A percentile compares a stretch with the other conserved stretches of the same genome.
phyloP scores from a whole-genome alignment of 2,797 vertebrate species.

The Sardinella longiceps region DNA sequence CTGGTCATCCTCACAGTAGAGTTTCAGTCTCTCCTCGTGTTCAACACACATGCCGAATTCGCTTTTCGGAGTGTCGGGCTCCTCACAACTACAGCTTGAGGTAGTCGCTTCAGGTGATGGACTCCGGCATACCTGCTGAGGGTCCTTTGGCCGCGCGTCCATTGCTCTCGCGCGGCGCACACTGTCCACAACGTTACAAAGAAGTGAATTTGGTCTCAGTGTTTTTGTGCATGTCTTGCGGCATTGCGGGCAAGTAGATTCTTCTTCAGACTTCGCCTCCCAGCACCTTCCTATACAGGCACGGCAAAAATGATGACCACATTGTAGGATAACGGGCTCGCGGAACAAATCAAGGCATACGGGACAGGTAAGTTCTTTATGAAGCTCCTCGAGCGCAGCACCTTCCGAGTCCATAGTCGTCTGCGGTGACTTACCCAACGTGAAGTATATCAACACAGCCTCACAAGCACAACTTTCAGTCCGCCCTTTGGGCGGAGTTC shows the following conservation, averaged over 20 bases:
- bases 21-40: conserved; percentile 77
- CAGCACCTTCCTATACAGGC: conserved; percentile 74
- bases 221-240: conserved; percentile 66
- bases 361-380: conserved; percentile 74
- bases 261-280: conserved; percentile 69
- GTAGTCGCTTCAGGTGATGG: not conserved
- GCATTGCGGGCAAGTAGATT: conserved; percentile 73
- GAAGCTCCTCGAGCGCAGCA: conserved; percentile 71
- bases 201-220: conserved; percentile 73
- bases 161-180: conserved; percentile 65
- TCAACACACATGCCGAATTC: conserved; percentile 69
- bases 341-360: conserved; percentile 75
- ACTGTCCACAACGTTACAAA: conserved; percentile 77
- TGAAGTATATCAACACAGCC: not conserved
- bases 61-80: not conserved
- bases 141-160: conserved; percentile 46
- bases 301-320: conserved; percentile 78
- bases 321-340: conserved; percentile 75
- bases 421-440: not conserved
- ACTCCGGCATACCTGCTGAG: not conserved
- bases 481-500: not conserved
- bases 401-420: conserved; percentile 65
- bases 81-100: not conserved
- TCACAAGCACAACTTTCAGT: not conserved
- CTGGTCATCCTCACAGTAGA: conserved; percentile 79